Evolutionary conservation across 2,888 invertebrate genomes (phyloP).

Genomic region (Druceiella hillmani): DNA sequence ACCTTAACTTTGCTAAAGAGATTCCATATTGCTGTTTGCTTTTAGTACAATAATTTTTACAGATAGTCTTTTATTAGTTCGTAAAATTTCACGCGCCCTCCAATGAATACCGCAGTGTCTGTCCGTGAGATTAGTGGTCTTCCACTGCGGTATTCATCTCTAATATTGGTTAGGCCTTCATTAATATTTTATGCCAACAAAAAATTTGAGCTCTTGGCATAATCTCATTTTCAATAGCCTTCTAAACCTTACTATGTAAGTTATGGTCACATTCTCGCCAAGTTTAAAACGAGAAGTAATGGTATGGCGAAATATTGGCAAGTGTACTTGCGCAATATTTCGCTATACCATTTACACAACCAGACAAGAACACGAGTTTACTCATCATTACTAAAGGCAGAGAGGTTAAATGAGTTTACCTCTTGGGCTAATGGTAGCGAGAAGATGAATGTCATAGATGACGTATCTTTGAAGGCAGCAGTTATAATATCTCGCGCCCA

Average conservation of each 20-base stretch:
- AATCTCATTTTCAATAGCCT: not conserved
- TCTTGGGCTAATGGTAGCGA: not conserved
- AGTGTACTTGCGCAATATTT: slow-evolving; percentile 1
- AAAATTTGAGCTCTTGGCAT: not conserved
- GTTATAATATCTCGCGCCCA: too few species aligned
- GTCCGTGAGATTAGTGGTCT: not conserved
- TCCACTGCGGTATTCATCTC: not conserved
- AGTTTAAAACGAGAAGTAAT: not conserved
- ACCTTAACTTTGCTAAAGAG: too few species aligned
- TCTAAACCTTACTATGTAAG: not conserved
- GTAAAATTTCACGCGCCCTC: not conserved
- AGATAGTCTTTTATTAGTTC: not conserved
- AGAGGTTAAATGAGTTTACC: not conserved
- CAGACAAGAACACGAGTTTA: not conserved
- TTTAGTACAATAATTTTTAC: not conserved
- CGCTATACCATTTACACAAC: not conserved
- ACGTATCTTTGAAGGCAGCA: not conserved
- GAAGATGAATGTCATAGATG: not conserved
- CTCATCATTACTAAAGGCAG: not conserved
- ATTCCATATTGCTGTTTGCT: too few species aligned
- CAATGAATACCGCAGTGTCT: not conserved
- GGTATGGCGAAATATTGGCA: too few species aligned
- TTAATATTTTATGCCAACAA: not conserved
- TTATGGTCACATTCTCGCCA: not conserved
- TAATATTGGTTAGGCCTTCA: not conserved